Conservation (phyloP, 2,113 vertebrate species). For the Glaucidium brasilianum region DNA sequence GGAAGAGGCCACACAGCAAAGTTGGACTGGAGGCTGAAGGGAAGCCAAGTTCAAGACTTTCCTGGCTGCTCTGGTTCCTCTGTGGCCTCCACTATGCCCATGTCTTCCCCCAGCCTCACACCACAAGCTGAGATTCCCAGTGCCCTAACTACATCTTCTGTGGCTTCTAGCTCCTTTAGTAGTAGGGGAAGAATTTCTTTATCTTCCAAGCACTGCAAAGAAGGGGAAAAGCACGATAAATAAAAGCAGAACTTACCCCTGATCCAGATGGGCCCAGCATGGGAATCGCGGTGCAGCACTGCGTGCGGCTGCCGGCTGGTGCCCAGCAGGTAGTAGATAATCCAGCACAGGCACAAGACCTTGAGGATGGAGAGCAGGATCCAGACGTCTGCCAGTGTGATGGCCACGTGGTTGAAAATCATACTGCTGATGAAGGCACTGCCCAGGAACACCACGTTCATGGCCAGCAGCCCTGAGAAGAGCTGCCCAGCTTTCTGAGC, state of each 20-base stretch:
- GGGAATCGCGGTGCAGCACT: constrained; percentile 76
- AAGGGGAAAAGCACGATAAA: neutral
- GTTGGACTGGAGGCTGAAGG: neutral
- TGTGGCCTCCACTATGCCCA: too few relatives aligned
- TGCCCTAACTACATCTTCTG: neutral
- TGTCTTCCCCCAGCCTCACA: neutral
- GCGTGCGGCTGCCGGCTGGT: constrained; percentile 63
- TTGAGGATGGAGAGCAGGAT: constrained; percentile 83
- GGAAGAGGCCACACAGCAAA: neutral
- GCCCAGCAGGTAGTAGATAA: constrained; percentile 76
- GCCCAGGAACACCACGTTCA: constrained; percentile 87
- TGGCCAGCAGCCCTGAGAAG: constrained; percentile 85
- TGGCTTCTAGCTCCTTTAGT: neutral
- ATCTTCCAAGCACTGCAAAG: neutral
- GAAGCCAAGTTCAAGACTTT: neutral
- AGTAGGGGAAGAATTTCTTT: neutral
- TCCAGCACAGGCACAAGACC: constrained; percentile 77
- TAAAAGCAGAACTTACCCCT: constrained; percentile 68
- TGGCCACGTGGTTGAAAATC: constrained; percentile 72
- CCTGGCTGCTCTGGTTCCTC: neutral
- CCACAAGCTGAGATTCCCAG: neutral
- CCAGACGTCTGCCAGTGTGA: constrained; percentile 74
- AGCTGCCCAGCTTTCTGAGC: constrained; percentile 78
- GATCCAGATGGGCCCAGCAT: constrained; percentile 79
- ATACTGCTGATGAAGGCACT: constrained; percentile 81